Percentiles rank a stretch among this genome's conserved stretches.
Conservation (phyloP, 2,888 invertebrate genomes). For the Camponotus fellah region DNA sequence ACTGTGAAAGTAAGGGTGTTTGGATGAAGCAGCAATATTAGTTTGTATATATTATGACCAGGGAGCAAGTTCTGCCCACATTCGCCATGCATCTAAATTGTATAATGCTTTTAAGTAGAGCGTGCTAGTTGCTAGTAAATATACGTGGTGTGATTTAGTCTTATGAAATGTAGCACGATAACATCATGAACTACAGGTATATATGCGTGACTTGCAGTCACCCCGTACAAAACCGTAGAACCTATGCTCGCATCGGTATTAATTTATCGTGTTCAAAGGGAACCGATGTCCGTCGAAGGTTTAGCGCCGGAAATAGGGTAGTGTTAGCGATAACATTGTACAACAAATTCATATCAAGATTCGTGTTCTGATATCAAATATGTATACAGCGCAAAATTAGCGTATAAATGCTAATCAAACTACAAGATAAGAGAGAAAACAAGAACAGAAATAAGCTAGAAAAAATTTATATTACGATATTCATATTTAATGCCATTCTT, state of each 20-base stretch:
- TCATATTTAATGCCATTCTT: not conserved
- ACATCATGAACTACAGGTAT: constrained; percentile 15
- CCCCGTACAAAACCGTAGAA: constrained; percentile 17
- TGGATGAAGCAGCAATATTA: not conserved
- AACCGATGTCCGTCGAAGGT: constrained; percentile 42
- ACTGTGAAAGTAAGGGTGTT: constrained; percentile 1
- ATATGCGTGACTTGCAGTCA: constrained; percentile 48
- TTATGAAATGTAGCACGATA: constrained; percentile 48
- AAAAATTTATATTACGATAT: not conserved
- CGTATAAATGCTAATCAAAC: not conserved
- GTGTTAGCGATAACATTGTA: constrained; percentile 27
- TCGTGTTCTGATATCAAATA: too few relatives aligned
- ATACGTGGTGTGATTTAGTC: constrained; percentile 33
- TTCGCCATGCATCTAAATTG: constrained; percentile 15
- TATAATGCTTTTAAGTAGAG: constrained; percentile 21
- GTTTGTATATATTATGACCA: not conserved
- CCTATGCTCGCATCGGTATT: constrained; percentile 12
- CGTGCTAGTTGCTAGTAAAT: constrained; percentile 44
- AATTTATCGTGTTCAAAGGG: constrained; percentile 26
- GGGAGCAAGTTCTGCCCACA: not conserved
- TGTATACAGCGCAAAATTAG: not conserved
- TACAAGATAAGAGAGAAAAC: not conserved
- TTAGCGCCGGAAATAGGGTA: constrained; percentile 37
- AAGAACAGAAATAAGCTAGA: not conserved
- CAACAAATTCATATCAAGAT: constrained; percentile 33